Base-by-base conservation (phyloP, 1,140 invertebrate species). In the Gryllus bimaculatus region DNA sequence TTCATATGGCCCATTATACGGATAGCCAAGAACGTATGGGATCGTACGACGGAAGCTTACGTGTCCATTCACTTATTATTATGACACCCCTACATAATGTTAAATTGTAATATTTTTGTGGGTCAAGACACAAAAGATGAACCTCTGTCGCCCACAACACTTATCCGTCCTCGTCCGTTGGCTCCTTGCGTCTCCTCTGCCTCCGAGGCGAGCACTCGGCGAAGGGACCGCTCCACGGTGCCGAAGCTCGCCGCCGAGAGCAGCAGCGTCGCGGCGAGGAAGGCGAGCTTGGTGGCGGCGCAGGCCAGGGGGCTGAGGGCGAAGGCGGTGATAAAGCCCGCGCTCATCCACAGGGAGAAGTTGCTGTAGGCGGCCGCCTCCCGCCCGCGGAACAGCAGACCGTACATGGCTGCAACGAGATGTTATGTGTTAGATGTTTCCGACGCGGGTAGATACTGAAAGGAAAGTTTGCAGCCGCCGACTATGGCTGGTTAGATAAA, bases 341-440 rank as follows among this genome's bases (percentile, higher is more conserved):
- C 90, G 8, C 94, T 92, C 85, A 97, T 96, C 93, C 96, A 96
- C 66, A 98, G 86, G 15, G 96, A 90, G 85, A 97, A 98, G 85
- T 96, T 97, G 80, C 95, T 95, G 84, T 96, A 98, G 0, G 95
- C 95, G 7, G 96, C 93, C 84, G 97, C 96, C 84, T 96, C 92
- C 81, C 93, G 90, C 26, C 94, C 92, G 0, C 93, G 91, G 83
- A 97, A 97, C n/a, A 97, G 87, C 73, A 96, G 93, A 13, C 96
- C 95, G 83, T 94, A 93, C 21, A 96, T 89, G 77, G 95, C 95
- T 96, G 85, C 13, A 75, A 49, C 18, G 20, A 77, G 89, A 88
- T n/a, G n/a, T n/a, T n/a, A n/a, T n/a, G n/a, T n/a, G n/a, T n/a
- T n/a, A n/a, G n/a, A n/a, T n/a, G n/a, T n/a, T n/a, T n/a, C n/a